Evolutionary conservation across 2,888 invertebrate species (phyloP).

Genomic region (Hipparchia semele): DNA sequence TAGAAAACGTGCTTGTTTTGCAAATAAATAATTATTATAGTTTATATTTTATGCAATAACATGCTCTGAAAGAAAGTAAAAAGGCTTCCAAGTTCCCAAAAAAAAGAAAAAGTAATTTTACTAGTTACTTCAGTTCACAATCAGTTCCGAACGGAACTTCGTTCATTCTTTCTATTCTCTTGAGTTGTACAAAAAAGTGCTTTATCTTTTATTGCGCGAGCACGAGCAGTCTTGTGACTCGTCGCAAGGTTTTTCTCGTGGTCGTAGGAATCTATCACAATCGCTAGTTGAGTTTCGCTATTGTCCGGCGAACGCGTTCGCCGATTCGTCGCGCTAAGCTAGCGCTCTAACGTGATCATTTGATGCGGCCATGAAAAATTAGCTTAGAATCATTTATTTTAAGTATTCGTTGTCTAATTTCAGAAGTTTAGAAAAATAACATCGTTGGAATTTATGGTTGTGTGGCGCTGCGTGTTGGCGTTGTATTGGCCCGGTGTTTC

Average conservation of each 20-base stretch:
- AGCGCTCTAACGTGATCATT: constrained; percentile 1
- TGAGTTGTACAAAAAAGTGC: neutral
- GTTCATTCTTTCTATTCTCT: neutral
- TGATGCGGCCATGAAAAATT: constrained; percentile 9
- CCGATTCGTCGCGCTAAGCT: constrained; percentile 12
- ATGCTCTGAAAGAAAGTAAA: too few relatives aligned
- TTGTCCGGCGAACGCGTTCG: constrained; percentile 13
- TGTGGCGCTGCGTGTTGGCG: too few relatives aligned
- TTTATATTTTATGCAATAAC: too few relatives aligned
- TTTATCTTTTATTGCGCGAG: neutral
- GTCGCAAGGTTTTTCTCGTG: constrained; percentile 7
- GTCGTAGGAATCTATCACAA: constrained; percentile 9
- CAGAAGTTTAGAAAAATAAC: too few relatives aligned
- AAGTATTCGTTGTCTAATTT: neutral
- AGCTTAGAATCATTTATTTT: neutral
- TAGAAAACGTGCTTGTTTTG: too few relatives aligned
- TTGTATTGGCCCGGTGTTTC: too few relatives aligned
- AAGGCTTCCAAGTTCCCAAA: too few relatives aligned
- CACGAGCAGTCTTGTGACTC: constrained; percentile 5
- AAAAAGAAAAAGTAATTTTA: too few relatives aligned
- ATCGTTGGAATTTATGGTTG: too few relatives aligned
- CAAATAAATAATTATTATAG: too few relatives aligned
- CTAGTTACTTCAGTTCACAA: neutral
- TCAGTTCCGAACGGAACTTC: neutral
- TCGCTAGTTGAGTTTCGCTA: constrained; percentile 16